Evolutionary conservation across 2,113 vertebrate species (phyloP), one percentile per base, ranked within the genome.

Genomic region (Embiotoca jacksoni): DNA sequence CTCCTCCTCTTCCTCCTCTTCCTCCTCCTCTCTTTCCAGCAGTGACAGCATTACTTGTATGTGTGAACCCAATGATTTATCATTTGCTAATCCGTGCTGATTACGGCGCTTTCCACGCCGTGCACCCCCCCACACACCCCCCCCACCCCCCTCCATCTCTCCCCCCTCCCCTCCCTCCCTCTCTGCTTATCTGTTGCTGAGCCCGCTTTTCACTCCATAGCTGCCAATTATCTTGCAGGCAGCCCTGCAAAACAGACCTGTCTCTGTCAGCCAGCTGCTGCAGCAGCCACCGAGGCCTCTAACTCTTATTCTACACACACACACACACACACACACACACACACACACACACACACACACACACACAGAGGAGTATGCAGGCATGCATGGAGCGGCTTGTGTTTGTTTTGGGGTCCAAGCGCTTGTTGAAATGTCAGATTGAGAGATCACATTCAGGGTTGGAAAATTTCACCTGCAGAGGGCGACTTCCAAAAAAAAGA

Each of bases 41-140:
- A 74, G 83, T 88, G 90, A 91, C 89, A 84, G 89, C 88, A 86
- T 81, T 23, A 92, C 88, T 91, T 86, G 68, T 80, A 78, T 87
- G 86, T 80, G 80, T 87, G 86, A 90, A 88, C 81, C 78, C 80
- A 33, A 23, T 90, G 87, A 93, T 93, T 93, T 93, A 93, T 94
- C 90, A 88, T 92, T 92, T 79, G 85, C 91, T 94, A 94, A 95
- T 94, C 93, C 92, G 35, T 57, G 89, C 88, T 92, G 92, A 93
- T 93, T 89, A 89, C 73, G 81, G 81, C 92, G 92, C 90, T 93
- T 90, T 91, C 82, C 89, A 84, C 83, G 80, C 84, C 80, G 23
- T 23, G 23, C 1, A 23, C 23, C 23, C 23, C 23, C 23, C 23
- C 23, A 23, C 23, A 23, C 23, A 23, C 23, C 23, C 23, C 1